A percentile compares a stretch with the other conserved stretches of the same genome.
phyloP scores from a whole-genome alignment of 2,113 vertebrate species.

The Gulo gulo region DNA sequence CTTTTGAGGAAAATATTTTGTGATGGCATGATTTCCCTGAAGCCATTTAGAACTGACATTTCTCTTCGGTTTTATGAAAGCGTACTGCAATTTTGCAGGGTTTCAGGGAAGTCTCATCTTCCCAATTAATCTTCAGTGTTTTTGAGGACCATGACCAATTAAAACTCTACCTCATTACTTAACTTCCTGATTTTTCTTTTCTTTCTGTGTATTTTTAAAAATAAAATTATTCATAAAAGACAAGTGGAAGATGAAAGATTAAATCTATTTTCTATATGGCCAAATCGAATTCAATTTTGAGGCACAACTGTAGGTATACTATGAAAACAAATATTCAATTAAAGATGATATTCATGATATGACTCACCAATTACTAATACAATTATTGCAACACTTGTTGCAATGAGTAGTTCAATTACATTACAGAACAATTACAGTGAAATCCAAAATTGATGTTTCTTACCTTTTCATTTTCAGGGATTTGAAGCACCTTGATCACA shows the following conservation, averaged over 20 bases:
- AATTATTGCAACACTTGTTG: conserved; percentile 61
- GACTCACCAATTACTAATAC: conserved; percentile 71
- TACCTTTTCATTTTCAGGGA: conserved; percentile 45
- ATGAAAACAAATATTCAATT: conserved; percentile 57
- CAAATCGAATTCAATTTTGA: conserved; percentile 58
- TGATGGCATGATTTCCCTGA: conserved; percentile 1
- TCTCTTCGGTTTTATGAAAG: background rate
- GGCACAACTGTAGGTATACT: conserved; percentile 30
- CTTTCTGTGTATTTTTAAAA: conserved; percentile 40
- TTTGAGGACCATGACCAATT: background rate
- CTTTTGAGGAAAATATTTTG: conserved; percentile 38
- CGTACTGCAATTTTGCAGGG: background rate
- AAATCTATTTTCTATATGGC: conserved; percentile 43
- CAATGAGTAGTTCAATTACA: conserved; percentile 57
- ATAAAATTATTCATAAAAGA: conserved; percentile 58
- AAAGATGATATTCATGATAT: conserved; percentile 67
- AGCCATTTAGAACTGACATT: background rate
- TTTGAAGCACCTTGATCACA: conserved; percentile 33
- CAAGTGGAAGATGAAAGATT: conserved; percentile 50
- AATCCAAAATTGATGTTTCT: conserved; percentile 44
- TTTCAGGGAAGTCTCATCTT: conserved; percentile 1
- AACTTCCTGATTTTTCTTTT: conserved; percentile 49
- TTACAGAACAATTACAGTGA: conserved; percentile 46
- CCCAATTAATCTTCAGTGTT: background rate
- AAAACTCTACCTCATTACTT: background rate